Percentiles rank a stretch among this genome's conserved stretches.
Evolutionary conservation across 2,888 invertebrate genomes (phyloP).

Genomic region (Parapristionchus giblindavisi): DNA sequence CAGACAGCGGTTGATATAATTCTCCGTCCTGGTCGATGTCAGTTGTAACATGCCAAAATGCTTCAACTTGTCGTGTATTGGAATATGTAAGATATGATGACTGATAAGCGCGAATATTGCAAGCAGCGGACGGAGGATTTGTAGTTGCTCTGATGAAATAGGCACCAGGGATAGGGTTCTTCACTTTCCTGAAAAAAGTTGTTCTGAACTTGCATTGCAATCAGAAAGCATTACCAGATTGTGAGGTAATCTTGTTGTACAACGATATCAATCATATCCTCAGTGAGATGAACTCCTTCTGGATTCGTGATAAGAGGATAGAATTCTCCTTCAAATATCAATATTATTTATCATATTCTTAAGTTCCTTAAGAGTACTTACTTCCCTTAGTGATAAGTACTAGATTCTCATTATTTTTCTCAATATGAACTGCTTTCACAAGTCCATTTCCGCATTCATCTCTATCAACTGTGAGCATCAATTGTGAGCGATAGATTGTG

Average conservation of each 20-base stretch:
- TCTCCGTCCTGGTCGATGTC: conserved; percentile 44
- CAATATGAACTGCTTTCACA: conserved; percentile 44
- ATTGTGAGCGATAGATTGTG: conserved; percentile 54
- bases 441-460: conserved; percentile 23
- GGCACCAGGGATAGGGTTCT: conserved; percentile 28
- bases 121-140: conserved; percentile 3
- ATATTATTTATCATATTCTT: background rate
- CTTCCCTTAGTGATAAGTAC: conserved; percentile 51
- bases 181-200: background rate
- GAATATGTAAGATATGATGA: background rate
- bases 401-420: conserved; percentile 44
- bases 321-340: background rate
- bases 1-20: conserved; percentile 15
- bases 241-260: background rate
- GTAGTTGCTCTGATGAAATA: conserved; percentile 37
- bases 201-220: background rate
- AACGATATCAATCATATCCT: background rate
- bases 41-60: background rate
- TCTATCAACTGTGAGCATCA: conserved; percentile 51
- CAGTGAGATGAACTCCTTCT: background rate
- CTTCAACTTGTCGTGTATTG: background rate
- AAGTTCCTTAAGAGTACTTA: background rate
- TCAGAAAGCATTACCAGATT: background rate
- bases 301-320: background rate
- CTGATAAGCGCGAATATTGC: conserved; percentile 40